Percentiles rank a stretch among this genome's conserved stretches.
These are phyloP conservation scores for Morone saxatilis DNA, from an alignment of 2,113 vertebrate species.

Conservation along the genomic window DNA sequence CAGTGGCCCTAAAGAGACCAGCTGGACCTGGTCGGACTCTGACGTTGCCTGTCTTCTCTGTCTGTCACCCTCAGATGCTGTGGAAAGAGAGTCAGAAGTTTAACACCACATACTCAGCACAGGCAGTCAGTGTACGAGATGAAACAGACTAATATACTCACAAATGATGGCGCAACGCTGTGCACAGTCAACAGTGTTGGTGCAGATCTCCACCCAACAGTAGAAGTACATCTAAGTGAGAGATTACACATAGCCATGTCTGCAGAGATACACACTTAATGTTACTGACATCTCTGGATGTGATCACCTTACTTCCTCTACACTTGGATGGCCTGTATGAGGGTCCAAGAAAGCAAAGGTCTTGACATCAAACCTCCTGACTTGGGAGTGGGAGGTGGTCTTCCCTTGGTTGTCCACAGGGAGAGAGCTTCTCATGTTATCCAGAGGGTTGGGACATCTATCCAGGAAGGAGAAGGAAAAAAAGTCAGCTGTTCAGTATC, in stretches of 20 bases:
- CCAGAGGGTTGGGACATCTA: slow-evolving; percentile 80
- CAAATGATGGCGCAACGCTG: slow-evolving; percentile 70
- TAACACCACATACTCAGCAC: neutral
- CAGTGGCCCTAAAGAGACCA: slow-evolving; percentile 75
- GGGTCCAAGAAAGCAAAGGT: slow-evolving; percentile 80
- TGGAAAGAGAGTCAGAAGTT: neutral
- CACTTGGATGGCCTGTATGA: slow-evolving; percentile 64
- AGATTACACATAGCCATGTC: neutral
- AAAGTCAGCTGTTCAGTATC: neutral
- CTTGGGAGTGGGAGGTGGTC: slow-evolving; percentile 64
- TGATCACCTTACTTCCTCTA: slow-evolving; percentile 66
- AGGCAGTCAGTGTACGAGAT: neutral
- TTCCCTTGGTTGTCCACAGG: slow-evolving; percentile 59
- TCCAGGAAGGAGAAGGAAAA: neutral
- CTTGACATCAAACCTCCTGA: slow-evolving; percentile 80
- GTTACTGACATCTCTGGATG: neutral
- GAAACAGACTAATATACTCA: slow-evolving; percentile 47
- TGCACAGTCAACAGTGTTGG: slow-evolving; percentile 55
- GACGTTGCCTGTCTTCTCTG: slow-evolving; percentile 49
- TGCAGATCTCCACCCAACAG: slow-evolving; percentile 84
- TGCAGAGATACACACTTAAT: neutral
- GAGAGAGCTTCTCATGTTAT: slow-evolving; percentile 75
- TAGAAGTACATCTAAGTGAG: slow-evolving; percentile 77
- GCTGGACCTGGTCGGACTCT: slow-evolving; percentile 32
- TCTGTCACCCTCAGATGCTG: slow-evolving; percentile 67